phyloP scores from a whole-genome alignment of 2,113 vertebrate species.

The Atherinomorus stipes region DNA sequence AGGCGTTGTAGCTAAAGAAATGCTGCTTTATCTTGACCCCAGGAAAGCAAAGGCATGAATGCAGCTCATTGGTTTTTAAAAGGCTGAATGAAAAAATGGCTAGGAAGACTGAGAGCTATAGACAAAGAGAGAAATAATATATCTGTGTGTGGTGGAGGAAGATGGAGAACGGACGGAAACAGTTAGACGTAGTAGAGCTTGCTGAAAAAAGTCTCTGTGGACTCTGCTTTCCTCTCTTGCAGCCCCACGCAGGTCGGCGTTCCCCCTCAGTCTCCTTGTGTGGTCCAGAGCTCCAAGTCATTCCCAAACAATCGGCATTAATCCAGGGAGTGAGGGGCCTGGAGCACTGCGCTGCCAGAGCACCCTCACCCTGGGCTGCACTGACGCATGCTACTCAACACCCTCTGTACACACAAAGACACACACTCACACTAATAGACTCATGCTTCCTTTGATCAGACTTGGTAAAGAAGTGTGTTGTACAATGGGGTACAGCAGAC shows the following conservation, averaged over 20 bases:
- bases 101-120: constrained; percentile 23
- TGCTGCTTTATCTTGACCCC: constrained; percentile 43
- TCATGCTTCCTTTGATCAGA: constrained; percentile 49
- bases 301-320: constrained; percentile 84
- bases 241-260: constrained; percentile 41
- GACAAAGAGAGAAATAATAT: constrained; percentile 24
- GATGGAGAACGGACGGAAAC: constrained; percentile 12
- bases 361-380: constrained; percentile 46
- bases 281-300: constrained; percentile 82
- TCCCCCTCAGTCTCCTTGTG: constrained; percentile 76
- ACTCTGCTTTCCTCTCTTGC: constrained; percentile 46
- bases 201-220: constrained; percentile 42
- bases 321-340: constrained; percentile 79
- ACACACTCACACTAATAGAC: constrained; percentile 30
- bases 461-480: constrained; percentile 7
- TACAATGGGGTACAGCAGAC: constrained; percentile 12
- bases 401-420: constrained; percentile 35
- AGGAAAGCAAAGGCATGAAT: constrained; percentile 33
- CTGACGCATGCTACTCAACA: constrained; percentile 62
- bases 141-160: constrained; percentile 2
- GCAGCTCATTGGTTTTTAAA: constrained; percentile 56
- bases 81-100: constrained; percentile 46
- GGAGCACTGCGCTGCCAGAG: constrained; percentile 70
- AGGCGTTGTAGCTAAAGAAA: constrained; percentile 19
- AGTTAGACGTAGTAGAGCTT: constrained; percentile 16